Conservation (phyloP, 2,113 vertebrate species). For the Caloenas nicobarica region DNA sequence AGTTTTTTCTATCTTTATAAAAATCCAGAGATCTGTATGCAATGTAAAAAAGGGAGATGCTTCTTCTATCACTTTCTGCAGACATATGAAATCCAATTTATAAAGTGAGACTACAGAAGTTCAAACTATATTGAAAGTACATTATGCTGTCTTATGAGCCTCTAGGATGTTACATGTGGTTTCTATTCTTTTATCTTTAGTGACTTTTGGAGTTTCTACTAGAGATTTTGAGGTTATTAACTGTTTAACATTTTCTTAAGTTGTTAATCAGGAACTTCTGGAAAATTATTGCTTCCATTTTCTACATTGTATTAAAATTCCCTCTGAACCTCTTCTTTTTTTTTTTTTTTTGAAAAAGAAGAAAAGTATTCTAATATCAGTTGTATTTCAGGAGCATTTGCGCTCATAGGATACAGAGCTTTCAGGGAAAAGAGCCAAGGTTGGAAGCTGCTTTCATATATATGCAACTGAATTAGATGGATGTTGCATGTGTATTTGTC, state of each 20-base stretch:
- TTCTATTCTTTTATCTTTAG: slow-evolving; percentile 10
- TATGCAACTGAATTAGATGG: not conserved
- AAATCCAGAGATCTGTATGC: not conserved
- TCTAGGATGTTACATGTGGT: not conserved
- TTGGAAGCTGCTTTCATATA: not conserved
- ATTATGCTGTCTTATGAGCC: not conserved
- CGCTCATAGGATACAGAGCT: not conserved
- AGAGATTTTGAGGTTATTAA: not conserved
- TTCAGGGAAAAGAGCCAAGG: not conserved
- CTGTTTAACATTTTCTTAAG: not conserved
- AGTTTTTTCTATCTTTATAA: not conserved
- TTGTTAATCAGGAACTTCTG: not conserved
- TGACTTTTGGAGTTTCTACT: slow-evolving; percentile 6
- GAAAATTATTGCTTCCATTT: not conserved
- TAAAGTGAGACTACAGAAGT: not conserved
- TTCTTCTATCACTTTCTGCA: not conserved
- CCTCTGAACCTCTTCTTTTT: not conserved
- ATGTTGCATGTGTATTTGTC: not conserved
- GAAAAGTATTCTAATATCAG: not conserved
- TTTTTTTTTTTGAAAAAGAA: not conserved
- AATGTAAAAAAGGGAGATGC: not conserved
- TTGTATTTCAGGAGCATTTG: not conserved
- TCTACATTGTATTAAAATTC: not conserved
- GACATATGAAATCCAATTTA: not conserved
- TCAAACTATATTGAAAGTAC: not conserved